These are phyloP conservation scores for Aeoliscus strigatus DNA, from an alignment of 2,797 vertebrate species.

Conservation along the genomic window DNA sequence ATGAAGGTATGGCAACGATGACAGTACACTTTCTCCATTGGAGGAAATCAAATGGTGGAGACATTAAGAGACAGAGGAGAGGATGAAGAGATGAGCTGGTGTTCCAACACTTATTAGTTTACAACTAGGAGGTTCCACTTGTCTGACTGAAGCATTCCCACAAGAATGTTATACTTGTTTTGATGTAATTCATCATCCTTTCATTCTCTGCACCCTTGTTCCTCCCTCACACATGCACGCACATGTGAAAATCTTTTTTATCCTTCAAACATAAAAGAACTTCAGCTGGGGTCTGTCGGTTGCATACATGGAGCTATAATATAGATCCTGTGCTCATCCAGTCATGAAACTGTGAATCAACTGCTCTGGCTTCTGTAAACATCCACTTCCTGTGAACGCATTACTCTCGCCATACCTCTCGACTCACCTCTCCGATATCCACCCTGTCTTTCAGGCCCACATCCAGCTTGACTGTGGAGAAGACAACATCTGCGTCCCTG, in stretches of 20 bases:
- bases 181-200: slow-evolving; percentile 23
- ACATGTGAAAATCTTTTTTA: slow-evolving; percentile 31
- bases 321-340: slow-evolving; percentile 36
- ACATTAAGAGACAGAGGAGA: slow-evolving; percentile 9
- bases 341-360: slow-evolving; percentile 46
- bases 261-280: slow-evolving; percentile 26
- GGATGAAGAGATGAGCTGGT: slow-evolving; percentile 14
- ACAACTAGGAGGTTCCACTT: slow-evolving; percentile 26
- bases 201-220: slow-evolving; percentile 23
- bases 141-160: slow-evolving; percentile 20
- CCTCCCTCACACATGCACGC: slow-evolving; percentile 7
- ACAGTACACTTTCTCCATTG: slow-evolving; percentile 24
- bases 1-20: slow-evolving; percentile 37
- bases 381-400: slow-evolving; percentile 40
- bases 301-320: slow-evolving; percentile 21
- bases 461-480: slow-evolving; percentile 91
- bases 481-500: slow-evolving; percentile 92
- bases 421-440: slow-evolving; percentile 25
- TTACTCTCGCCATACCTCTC: slow-evolving; percentile 29
- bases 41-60: slow-evolving; percentile 20
- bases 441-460: slow-evolving; percentile 75
- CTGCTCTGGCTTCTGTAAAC: slow-evolving; percentile 42
- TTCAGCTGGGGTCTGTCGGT: slow-evolving; percentile 13
- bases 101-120: no score
- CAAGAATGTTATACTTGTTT: slow-evolving; percentile 38